phyloP scores from a whole-genome alignment of 2,888 invertebrate genomes.

The Lissonota sp. region DNA sequence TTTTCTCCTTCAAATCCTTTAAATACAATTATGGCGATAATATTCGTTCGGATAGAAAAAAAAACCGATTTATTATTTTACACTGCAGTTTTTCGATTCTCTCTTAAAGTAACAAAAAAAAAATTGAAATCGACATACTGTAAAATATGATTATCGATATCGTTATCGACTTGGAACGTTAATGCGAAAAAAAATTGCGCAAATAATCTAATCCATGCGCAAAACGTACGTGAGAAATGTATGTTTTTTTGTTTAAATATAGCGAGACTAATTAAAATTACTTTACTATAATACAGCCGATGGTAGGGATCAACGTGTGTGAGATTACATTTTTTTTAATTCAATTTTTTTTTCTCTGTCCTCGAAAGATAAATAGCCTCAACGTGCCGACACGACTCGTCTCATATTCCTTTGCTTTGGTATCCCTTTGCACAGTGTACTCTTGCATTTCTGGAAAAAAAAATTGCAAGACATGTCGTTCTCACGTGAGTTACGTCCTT shows the following conservation, averaged over 20 bases:
- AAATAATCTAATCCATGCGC: neutral
- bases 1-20: neutral
- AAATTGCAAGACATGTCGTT: conserved; percentile 72
- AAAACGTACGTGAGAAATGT: conserved; percentile 26
- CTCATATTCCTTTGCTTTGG: conserved; percentile 82
- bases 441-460: conserved; percentile 82
- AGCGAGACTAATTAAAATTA: conserved; percentile 16
- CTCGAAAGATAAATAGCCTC: conserved; percentile 69
- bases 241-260: neutral
- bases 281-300: conserved; percentile 48
- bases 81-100: conserved; percentile 23
- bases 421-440: conserved; percentile 81
- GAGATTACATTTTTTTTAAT: conserved; percentile 22
- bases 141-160: conserved; percentile 1
- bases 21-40: conserved; percentile 74
- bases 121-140: conserved; percentile 5
- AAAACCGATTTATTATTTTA: conserved; percentile 5
- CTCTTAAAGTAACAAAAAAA: conserved; percentile 22
- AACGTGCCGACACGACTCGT: conserved; percentile 82
- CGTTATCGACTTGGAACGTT: conserved; percentile 23
- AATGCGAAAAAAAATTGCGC: conserved; percentile 26
- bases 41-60: conserved; percentile 53
- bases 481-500: conserved; percentile 60
- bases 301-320: conserved; percentile 28
- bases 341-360: conserved; percentile 11